phyloP scores from a whole-genome alignment of 2,113 vertebrate species.

The Gallinago undulata region DNA sequence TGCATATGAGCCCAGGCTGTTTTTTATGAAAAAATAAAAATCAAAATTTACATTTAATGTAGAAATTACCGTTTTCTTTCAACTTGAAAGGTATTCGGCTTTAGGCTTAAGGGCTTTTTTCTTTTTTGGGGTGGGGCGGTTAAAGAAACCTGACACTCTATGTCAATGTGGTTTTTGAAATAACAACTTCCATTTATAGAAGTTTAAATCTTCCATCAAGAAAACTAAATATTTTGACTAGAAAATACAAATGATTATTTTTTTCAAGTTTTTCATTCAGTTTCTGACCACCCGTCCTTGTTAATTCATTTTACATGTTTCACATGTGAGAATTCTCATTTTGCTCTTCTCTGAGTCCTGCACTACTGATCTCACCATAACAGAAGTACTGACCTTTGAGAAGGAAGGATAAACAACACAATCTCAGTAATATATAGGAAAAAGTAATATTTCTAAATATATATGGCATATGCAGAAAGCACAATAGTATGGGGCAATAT shows the following conservation, averaged over 20 bases:
- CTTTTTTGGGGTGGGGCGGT: not conserved
- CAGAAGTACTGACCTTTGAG: not conserved
- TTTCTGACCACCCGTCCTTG: not conserved
- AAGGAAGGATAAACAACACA: not conserved
- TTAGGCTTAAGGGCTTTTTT: not conserved
- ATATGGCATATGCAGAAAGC: not conserved
- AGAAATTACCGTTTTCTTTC: not conserved
- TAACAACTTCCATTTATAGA: not conserved
- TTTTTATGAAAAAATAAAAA: not conserved
- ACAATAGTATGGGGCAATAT: not conserved
- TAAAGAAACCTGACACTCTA: not conserved
- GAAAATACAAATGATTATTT: not conserved
- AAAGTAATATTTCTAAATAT: not conserved
- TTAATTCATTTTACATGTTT: not conserved
- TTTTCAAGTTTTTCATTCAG: not conserved
- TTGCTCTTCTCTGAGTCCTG: not conserved
- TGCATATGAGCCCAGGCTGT: not conserved
- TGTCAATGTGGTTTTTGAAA: conserved; percentile 23
- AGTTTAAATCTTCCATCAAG: not conserved
- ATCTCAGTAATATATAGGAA: not conserved
- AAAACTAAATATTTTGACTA: not conserved
- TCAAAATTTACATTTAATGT: not conserved
- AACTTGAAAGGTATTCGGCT: not conserved
- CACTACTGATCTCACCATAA: not conserved
- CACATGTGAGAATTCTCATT: not conserved